Percentiles rank a stretch among this genome's conserved stretches.
phyloP scores from a whole-genome alignment of 2,888 invertebrate genomes.

The Macrosoma leucophasiata region DNA sequence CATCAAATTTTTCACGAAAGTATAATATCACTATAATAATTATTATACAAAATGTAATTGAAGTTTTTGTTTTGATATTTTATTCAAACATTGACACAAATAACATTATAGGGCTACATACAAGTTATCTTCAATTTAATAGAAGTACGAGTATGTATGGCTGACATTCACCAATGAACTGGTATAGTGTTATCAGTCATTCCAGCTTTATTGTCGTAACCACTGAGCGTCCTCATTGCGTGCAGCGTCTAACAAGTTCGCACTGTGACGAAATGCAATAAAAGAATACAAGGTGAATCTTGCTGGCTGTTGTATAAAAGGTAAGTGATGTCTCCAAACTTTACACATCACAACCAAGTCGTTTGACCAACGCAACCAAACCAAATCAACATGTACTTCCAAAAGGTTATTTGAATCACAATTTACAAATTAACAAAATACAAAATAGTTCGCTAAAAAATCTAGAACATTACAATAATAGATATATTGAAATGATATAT shows the following conservation, averaged over 20 bases:
- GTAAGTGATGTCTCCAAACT: conserved; percentile 47
- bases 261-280: conserved; percentile 57
- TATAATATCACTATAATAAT: no score
- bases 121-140: no score
- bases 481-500: conserved; percentile 1
- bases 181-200: conserved; percentile 39
- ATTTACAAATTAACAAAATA: no score
- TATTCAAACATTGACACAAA: no score
- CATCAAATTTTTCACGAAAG: no score
- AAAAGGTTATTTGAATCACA: no score
- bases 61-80: no score
- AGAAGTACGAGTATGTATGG: no score
- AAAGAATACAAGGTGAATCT: conserved; percentile 73
- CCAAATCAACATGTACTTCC: no score
- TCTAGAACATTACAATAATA: conserved; percentile 2
- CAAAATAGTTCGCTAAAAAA: conserved; percentile 55
- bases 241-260: conserved; percentile 48
- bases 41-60: no score
- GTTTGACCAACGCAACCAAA: conserved; percentile 46
- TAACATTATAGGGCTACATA: no score
- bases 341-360: conserved; percentile 53
- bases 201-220: conserved; percentile 45
- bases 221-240: conserved; percentile 49
- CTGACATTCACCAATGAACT: conserved; percentile 28
- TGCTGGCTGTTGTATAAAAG: conserved; percentile 60